A percentile compares a stretch with the other conserved stretches of the same genome.
Evolutionary conservation across 2,888 invertebrate species (phyloP).

Genomic region (Leucophora obtusa): DNA sequence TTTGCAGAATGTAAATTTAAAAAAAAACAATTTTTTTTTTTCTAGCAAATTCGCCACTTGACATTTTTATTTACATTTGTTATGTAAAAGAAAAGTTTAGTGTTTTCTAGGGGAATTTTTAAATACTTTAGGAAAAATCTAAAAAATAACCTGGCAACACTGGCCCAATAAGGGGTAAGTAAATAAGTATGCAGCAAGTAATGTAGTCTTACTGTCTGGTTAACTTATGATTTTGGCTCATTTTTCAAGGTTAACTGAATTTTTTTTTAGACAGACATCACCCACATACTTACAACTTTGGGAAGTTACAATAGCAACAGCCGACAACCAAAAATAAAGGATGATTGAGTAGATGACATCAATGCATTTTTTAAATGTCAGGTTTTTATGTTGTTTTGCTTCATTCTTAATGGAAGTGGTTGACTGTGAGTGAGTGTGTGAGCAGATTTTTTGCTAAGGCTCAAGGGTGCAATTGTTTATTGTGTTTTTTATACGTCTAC

Average conservation of each 20-base stretch:
- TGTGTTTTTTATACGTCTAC: slow-evolving; percentile 29
- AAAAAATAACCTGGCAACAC: no score
- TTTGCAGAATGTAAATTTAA: no score
- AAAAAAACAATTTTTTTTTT: no score
- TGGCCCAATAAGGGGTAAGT: background rate
- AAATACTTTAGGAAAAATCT: no score
- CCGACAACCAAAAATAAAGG: background rate
- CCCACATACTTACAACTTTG: slow-evolving; percentile 47
- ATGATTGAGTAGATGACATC: slow-evolving; percentile 43
- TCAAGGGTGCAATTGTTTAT: slow-evolving; percentile 57
- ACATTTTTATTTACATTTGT: no score
- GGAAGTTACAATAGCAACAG: background rate
- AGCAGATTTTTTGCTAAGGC: slow-evolving; percentile 9
- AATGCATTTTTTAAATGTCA: slow-evolving; percentile 55
- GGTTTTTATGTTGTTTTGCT: slow-evolving; percentile 10
- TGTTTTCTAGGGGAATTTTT: no score
- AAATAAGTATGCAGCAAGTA: background rate
- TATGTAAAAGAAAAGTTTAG: no score
- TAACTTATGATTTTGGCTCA: slow-evolving; percentile 73
- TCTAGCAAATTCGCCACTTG: no score
- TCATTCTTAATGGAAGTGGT: slow-evolving; percentile 20
- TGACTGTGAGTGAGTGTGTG: background rate
- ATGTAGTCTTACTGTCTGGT: slow-evolving; percentile 63
- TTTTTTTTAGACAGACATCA: slow-evolving; percentile 52
- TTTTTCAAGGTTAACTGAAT: slow-evolving; percentile 75